A percentile compares a stretch with the other conserved stretches of the same genome.
Conservation (phyloP, 2,888 invertebrate genomes). For the Drosophila quinaria region DNA sequence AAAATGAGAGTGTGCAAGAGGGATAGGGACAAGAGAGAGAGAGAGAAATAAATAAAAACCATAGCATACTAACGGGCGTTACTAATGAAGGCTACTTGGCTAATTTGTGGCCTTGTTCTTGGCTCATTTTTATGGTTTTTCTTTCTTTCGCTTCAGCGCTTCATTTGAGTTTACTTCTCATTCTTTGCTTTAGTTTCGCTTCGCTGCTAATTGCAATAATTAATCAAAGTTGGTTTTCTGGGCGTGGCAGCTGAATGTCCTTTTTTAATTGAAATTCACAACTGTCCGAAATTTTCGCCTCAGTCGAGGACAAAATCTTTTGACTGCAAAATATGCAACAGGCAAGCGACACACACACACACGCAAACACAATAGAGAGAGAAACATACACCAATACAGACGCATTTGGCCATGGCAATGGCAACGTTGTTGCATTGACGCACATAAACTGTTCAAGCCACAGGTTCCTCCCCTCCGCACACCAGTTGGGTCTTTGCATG, state of each 20-base stretch:
- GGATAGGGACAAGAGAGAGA: neutral
- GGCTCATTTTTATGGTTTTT: neutral
- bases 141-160: neutral
- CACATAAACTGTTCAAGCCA: constrained; percentile 52
- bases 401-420: constrained; percentile 51
- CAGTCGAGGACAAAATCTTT: constrained; percentile 14
- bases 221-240: constrained; percentile 52
- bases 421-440: constrained; percentile 55
- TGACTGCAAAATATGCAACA: constrained; percentile 48
- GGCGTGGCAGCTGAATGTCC: constrained; percentile 16
- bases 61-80: constrained; percentile 38
- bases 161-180: constrained; percentile 4
- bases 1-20: neutral
- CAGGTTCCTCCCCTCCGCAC: constrained; percentile 36
- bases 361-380: neutral
- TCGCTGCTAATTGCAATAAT: constrained; percentile 63
- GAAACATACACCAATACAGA: constrained; percentile 2
- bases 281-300: constrained; percentile 4
- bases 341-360: constrained; percentile 32
- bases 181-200: constrained; percentile 14
- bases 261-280: constrained; percentile 42
- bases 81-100: constrained; percentile 35
- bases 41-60: constrained; percentile 20
- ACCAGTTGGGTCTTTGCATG: constrained; percentile 20
- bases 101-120: constrained; percentile 27